Evolutionary conservation across 2,888 invertebrate genomes (phyloP), one percentile per base, ranked within the genome.

Genomic region (Eupithecia dodoneata): DNA sequence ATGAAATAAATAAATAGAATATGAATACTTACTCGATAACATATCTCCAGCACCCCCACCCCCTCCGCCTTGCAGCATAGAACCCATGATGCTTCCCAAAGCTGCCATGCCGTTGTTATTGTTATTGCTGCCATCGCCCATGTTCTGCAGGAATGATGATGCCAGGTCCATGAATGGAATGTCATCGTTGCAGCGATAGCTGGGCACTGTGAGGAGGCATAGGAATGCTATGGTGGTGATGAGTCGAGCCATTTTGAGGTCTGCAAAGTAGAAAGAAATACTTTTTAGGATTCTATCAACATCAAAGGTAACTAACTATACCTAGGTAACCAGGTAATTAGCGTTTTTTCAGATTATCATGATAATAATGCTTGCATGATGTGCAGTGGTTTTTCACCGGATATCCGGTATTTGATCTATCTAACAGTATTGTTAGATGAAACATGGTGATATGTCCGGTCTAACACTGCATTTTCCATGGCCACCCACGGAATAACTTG

Each of bases 161-260:
- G 97, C 97, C 77, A 97, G 95, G 81, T 97, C 97, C 81, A 97
- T 86, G 73, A 97, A 94, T 0, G 97, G 97, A 85, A 96, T 96
- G 1, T 96, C 90, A 65, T 93, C 91, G 12, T 91, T 87, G 72
- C 66, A 81, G 75, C 66, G 73, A 71, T 73, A 76, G 7, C 94
- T 83, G 86, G 91, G 84, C 85, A 87, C 87, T 10, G 86, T 86
- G n/a, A 88, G 81, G 41, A 85, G 93, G 84, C 87, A 91, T 63
- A 90, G 84, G 4, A 90, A 77, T 4, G 83, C 78, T 0, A 91
- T 59, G n/a, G 91, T 76, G 12, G 90, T 52, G 71, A 82, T 83
- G 44, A 90, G 47, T 59, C 87, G 86, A 78, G 89, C 89, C 94
- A 94, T 94, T 74, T 79, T 81, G 71, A 6, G n/a, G 52, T 76